Conservation (phyloP, 1,140 invertebrate genomes). For the Formica selysi region DNA sequence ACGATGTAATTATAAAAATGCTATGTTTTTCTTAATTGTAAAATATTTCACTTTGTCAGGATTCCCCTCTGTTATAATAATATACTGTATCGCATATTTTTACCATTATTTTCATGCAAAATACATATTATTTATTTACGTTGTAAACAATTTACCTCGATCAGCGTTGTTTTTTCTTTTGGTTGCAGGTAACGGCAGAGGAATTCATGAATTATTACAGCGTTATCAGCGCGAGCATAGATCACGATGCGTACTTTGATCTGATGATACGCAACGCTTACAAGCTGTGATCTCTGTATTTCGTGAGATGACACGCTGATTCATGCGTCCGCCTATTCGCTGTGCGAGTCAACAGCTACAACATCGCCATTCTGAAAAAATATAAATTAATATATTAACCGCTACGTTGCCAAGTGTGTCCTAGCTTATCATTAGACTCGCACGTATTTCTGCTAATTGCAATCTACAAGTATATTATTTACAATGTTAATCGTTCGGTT, state of each 20-base stretch:
- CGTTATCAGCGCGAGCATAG: slow-evolving; percentile 96
- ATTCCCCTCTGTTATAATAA: background rate
- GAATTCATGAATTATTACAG: slow-evolving; percentile 98
- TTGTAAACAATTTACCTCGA: background rate
- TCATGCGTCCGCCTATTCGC: background rate
- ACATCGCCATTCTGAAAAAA: background rate
- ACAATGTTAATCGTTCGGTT: background rate
- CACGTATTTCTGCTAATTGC: slow-evolving; percentile 17
- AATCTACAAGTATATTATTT: background rate
- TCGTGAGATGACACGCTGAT: background rate
- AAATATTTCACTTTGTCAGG: background rate
- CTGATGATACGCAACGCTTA: slow-evolving; percentile 98
- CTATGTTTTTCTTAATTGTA: background rate
- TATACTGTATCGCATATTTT: background rate
- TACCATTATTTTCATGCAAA: slow-evolving; percentile 4
- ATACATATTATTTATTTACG: background rate
- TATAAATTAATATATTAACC: slow-evolving; percentile 17
- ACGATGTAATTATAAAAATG: background rate
- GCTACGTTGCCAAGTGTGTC: background rate
- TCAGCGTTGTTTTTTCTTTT: slow-evolving; percentile 64
- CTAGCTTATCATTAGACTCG: slow-evolving; percentile 13
- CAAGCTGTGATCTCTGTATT: slow-evolving; percentile 88
- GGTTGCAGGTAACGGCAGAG: slow-evolving; percentile 94
- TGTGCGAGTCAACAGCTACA: background rate
- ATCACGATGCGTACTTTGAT: slow-evolving; percentile 97